Conservation (phyloP, 2,888 invertebrate genomes). For the Clostera curtula region DNA sequence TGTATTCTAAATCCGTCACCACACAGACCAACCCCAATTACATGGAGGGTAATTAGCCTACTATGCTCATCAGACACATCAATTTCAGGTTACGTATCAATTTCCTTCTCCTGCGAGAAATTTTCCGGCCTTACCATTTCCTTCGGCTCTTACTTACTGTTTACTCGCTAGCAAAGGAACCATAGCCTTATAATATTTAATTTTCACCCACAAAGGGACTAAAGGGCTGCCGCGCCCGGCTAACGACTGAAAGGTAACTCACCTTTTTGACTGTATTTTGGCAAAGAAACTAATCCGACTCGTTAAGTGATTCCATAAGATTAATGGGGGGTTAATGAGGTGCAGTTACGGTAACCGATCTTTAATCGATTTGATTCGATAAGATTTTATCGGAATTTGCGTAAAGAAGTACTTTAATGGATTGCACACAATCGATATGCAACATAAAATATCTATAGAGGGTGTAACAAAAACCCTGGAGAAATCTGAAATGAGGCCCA, state of each 20-base stretch:
- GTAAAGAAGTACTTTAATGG: neutral
- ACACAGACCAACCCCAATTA: too few species aligned
- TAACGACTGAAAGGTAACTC: slow-evolving; percentile 40
- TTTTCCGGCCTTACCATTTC: too few species aligned
- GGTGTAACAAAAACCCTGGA: too few species aligned
- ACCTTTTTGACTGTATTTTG: slow-evolving; percentile 37
- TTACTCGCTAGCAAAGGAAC: slow-evolving; percentile 13
- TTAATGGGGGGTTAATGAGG: slow-evolving; percentile 52
- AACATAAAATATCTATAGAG: too few species aligned
- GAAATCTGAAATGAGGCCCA: too few species aligned
- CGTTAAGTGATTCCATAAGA: slow-evolving; percentile 55
- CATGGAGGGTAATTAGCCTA: too few species aligned
- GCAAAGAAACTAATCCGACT: slow-evolving; percentile 40
- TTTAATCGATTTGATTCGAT: slow-evolving; percentile 18
- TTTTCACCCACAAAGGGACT: slow-evolving; percentile 27
- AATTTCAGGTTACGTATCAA: too few species aligned
- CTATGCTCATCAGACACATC: too few species aligned
- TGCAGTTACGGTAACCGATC: slow-evolving; percentile 20
- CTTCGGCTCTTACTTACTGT: neutral
- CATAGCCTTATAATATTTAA: slow-evolving; percentile 15
- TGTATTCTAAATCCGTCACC: too few species aligned
- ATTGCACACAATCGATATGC: neutral
- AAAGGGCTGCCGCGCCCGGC: slow-evolving; percentile 38
- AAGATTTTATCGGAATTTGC: slow-evolving; percentile 12
- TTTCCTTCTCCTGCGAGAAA: too few species aligned